Evolutionary conservation across 1,140 invertebrate species (phyloP), one percentile per base, ranked within the genome.

Genomic region (Nylanderia fulva): DNA sequence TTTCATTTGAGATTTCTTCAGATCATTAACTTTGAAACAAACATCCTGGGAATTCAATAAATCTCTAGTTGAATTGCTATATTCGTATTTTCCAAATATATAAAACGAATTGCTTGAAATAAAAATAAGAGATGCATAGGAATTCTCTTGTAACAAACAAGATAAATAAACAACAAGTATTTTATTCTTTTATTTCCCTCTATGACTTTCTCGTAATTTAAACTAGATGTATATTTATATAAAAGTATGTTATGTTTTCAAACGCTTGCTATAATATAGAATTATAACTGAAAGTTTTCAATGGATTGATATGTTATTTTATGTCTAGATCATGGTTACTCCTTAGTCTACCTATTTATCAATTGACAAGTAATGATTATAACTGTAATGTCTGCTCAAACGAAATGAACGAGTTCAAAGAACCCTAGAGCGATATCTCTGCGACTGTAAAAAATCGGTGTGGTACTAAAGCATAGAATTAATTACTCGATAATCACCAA

Each of bases 401-500:
- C 24, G 48, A 15, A 54, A 27, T n/a, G 36, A 42, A 9, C 2
- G 3, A 21, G 36, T 58, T 58, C 11, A 36, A 24, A 13, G 1
- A 68, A 79, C 42, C 33, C 58, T 39, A 21, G 15, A 24, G 45
- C 15, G 45, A 13, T 63, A 61, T 24, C 33, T 8, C 2, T 48
- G 60, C 7, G 39, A 29, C 11, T 79, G 29, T 42, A n/a, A 79
- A n/a, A 79, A 79, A 33, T 79, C 66, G 48, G 76, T 56, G 61
- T 52, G 33, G 63, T 27, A 68, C 15, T 68, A 39, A 54, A 69
- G 13, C 6, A 36, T 29, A 72, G 77, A 27, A 82, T 82, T 42
- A 82, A 82, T 58, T 82, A 82, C n/a, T 60, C 11, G 27, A 71
- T 82, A 82, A 82, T 82, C 66, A 60, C 36, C 24, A 52, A 33